Base-by-base conservation (phyloP, 35 echinoderm and acorn worm genomes). In the Stichopus chloronotus region DNA sequence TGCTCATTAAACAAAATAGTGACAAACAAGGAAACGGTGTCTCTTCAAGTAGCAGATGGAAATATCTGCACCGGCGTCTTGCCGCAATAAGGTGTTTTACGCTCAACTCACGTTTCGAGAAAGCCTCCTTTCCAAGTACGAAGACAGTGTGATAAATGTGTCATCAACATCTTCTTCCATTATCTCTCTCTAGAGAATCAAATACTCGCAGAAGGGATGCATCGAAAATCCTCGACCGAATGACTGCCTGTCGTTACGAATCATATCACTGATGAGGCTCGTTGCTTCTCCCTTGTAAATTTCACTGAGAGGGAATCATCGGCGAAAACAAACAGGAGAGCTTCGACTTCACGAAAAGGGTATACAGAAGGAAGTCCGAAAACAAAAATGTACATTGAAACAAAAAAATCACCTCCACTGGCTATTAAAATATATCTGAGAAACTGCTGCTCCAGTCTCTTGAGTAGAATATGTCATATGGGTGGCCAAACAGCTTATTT, bases 131-230 rank as follows among this genome's bases (percentile, higher is more conserved):
- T 89, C 87, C 87, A 89, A 71, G 60, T 89, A 89, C 13, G 61
- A 7, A 89, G 87, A 89, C 87, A 89, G 22, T 43, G 87, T 89
- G 87, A 89, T 89, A 72, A 89, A 89, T 72, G 87, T 72, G 65
- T 89, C 87, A 72, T 89, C 87, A 72, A 52, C 87, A 89, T 89
- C 87, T 89, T 89, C 87, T 71, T 89, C 87, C 87, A 89, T 89
- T 89, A 89, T 89, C 87, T 54, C 87, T 72, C 87, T 89, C 87
- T 71, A 52, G 87, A 89, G 87, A 89, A 58, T 85, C 25, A 89
- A 89, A 89, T 89, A 53, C 82, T 58, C 82, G 58, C 87, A 89
- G 87, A 65, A 89, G 61, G 25, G 87, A 89, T 63, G 87, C 87
- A 71, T 89, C 12, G 10, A 89, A 89, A 71, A 25, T 63, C 65